phyloP scores from a whole-genome alignment of 2,888 invertebrate species.

The Drosophila buzzatii region DNA sequence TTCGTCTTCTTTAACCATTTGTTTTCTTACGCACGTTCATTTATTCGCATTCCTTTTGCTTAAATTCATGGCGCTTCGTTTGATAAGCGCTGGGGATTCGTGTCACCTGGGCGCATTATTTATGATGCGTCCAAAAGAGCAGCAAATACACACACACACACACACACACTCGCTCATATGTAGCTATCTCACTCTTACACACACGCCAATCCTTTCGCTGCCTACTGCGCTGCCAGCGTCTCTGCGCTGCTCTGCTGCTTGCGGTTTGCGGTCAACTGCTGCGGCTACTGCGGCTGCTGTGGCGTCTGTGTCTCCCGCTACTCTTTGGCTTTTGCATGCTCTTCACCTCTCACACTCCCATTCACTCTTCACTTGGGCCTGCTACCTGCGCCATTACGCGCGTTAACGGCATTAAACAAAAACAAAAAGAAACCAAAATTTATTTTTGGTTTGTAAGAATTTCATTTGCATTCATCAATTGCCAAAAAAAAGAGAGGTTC shows the following conservation, averaged over 20 bases:
- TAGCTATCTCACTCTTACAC: constrained; percentile 5
- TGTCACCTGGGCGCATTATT: constrained; percentile 64
- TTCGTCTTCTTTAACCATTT: constrained; percentile 5
- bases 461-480: constrained; percentile 74
- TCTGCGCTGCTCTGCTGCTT: constrained; percentile 30
- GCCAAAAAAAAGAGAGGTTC: constrained; percentile 6
- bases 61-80: constrained; percentile 39
- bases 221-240: constrained; percentile 48
- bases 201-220: constrained; percentile 65
- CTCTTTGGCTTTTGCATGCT: constrained; percentile 10
- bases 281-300: constrained; percentile 50
- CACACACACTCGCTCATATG: not conserved
- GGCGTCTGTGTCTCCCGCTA: constrained; percentile 36
- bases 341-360: not conserved
- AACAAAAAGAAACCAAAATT: constrained; percentile 17
- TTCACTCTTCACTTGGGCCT: not conserved
- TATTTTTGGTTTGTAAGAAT: constrained; percentile 52
- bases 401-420: constrained; percentile 54
- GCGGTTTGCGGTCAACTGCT: constrained; percentile 62
- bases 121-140: constrained; percentile 59
- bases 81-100: constrained; percentile 55
- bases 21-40: constrained; percentile 15
- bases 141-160: constrained; percentile 1
- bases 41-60: constrained; percentile 45
- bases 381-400: constrained; percentile 42